Percentiles rank a stretch among this genome's conserved stretches.
Conservation (phyloP, 2,797 vertebrate genomes). For the Odontamblyopus rebecca region DNA sequence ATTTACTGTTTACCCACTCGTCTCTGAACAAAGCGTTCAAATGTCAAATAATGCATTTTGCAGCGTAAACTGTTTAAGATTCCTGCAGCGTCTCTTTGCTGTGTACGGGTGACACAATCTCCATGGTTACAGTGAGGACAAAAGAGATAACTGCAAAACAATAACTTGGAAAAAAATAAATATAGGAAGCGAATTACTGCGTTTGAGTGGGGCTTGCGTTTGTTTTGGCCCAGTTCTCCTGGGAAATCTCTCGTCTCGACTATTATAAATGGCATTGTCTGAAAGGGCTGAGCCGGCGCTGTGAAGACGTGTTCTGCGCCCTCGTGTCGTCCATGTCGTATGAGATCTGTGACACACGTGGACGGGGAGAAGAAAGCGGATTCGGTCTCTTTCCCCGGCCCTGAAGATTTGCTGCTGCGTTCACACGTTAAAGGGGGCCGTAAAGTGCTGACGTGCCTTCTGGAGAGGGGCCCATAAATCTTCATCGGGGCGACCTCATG, state of each 20-base stretch:
- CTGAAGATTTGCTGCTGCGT: constrained; percentile 8
- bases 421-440: constrained; percentile 27
- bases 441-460: constrained; percentile 34
- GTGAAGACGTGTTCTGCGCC: constrained; percentile 50
- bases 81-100: not conserved
- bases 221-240: constrained; percentile 44
- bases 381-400: not conserved
- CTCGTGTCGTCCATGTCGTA: not conserved
- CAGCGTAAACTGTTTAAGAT: not conserved
- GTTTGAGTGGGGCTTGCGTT: constrained; percentile 30
- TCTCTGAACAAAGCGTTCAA: no score
- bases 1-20: no score
- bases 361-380: not conserved
- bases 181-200: constrained; percentile 9
- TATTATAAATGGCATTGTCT: constrained; percentile 65
- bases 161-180: not conserved
- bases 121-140: not conserved
- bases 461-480: constrained; percentile 39
- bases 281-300: constrained; percentile 66
- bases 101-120: not conserved
- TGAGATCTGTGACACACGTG: not conserved
- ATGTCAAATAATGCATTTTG: no score
- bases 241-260: constrained; percentile 60
- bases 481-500: constrained; percentile 25
- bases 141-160: not conserved